Base-by-base conservation (phyloP, 2,888 invertebrate genomes). In the Chymomyza procnemis region DNA sequence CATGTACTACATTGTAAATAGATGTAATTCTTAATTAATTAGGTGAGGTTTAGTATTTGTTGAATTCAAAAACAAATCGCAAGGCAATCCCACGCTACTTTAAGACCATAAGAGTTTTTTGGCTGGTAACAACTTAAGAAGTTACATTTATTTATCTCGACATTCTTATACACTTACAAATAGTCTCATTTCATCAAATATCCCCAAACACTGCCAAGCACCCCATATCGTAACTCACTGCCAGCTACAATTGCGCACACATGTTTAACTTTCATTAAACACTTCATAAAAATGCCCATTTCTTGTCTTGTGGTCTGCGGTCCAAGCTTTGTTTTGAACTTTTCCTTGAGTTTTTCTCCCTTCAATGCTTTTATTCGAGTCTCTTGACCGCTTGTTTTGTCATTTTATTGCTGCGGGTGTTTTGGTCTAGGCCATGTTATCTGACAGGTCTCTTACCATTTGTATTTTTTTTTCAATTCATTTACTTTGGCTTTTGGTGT, bases 231-330 rank as follows among this genome's bases (percentile, higher is more conserved):
- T 22, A 66, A 54, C 22, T 61, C 47, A 62, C 50, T 61, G 59
- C n/a, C 54, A 62, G 26, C 41, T 65, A 54, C 59, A 58, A 18
- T 19, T 12, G 0, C 68, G 65, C 71, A 74, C 70, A 79, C 73
- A 74, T 68, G 74, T 73, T 80, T 84, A 84, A 73, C 79, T 81
- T 79, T 81, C 80, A 83, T 86, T 81, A 83, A 84, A 83, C 82
- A 86, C 82, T 86, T 86, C 79, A 83, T 84, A 86, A 83, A 61
- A 83, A 79, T 74, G 76, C 71, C 71, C 74, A 84, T 84, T 84
- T 76, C 80, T 83, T 76, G 84, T 69, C 64, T 62, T 54, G 64
- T n/a, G 61, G n/a, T 48, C 41, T 21, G 56, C n/a, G 55, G 22
- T 21, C 2, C 14, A n/a, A 41, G 16, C 57, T 16, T 57, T 57